Evolutionary conservation across 2,797 vertebrate species (phyloP), one percentile per base, ranked within the genome.

Genomic region (Gadopsis bispinosus): DNA sequence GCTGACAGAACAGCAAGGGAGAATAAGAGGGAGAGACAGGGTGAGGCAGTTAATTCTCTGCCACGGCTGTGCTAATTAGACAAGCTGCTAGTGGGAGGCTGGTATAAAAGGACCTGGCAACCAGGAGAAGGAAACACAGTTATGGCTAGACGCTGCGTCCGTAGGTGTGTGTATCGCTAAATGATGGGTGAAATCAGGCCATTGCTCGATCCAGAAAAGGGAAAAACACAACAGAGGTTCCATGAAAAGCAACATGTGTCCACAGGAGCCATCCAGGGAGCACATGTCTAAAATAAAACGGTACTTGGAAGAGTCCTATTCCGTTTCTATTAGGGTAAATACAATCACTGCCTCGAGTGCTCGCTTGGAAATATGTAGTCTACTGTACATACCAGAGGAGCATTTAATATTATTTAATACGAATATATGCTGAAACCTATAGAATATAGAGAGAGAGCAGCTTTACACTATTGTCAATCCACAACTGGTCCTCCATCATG

Each of bases 31-130:
- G 60, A 39, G 69, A 84, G 78, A 80, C 66, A 11, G 88, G 83
- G 80, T 72, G 82, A 87, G 75, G 83, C 78, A 61, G 84, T 87
- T 85, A 87, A 93, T 87, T 88, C 87, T 89, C 83, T 66, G 70
- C 68, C 62, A 63, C 60, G 74, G 73, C 75, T 85, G 81, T 19
- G 86, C 83, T 91, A 92, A 92, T 93, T 92, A 91, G 87, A 88
- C 87, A 86, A 78, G 88, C 89, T 89, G 85, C 88, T 90, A 16
- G 87, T 89, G 84, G 89, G 89, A 90, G 89, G 83, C 85, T 77
- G 76, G 67, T 75, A 82, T 80, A 77, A 90, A 86, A 81, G 77
- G 69, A 87, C 60, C 84, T 89, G 88, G 87, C 87, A 88, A 69
- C 73, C 67, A 81, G 71, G 51, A 87, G 74, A 81, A 75, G 73